phyloP scores from a whole-genome alignment of 2,113 vertebrate species.

The Tapirus terrestris region DNA sequence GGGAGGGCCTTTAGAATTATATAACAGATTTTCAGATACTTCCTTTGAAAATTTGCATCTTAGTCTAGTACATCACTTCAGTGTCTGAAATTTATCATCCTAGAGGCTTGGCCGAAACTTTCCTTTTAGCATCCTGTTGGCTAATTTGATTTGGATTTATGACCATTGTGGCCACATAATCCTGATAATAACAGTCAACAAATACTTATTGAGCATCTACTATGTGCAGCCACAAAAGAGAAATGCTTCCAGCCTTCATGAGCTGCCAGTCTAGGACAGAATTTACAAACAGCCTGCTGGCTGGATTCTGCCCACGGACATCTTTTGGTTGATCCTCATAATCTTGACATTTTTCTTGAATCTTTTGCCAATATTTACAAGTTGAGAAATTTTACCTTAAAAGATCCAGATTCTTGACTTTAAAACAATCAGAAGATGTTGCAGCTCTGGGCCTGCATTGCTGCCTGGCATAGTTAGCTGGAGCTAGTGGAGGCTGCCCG shows the following conservation, averaged over 20 bases:
- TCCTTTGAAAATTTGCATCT: not conserved
- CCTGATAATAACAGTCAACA: not conserved
- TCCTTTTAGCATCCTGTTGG: not conserved
- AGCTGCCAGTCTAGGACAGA: too few species aligned
- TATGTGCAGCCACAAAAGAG: not conserved
- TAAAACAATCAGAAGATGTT: not conserved
- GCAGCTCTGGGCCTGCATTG: not conserved
- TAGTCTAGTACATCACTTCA: not conserved
- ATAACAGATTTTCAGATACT: not conserved
- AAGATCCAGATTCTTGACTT: not conserved
- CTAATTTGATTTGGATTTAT: slow-evolving; percentile 23
- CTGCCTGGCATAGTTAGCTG: not conserved
- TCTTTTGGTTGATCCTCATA: not conserved
- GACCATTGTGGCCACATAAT: not conserved
- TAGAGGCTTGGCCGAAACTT: not conserved
- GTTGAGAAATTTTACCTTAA: not conserved
- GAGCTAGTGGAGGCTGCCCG: not conserved
- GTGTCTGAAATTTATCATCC: not conserved
- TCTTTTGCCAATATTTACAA: slow-evolving; percentile 15
- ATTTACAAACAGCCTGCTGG: not conserved
- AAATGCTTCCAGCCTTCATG: not conserved
- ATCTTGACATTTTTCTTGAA: not conserved
- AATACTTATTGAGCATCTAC: not conserved
- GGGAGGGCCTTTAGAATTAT: not conserved
- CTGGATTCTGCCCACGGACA: not conserved